Evolutionary conservation across 2,888 invertebrate genomes (phyloP), one percentile per base, ranked within the genome.

Genomic region (Euphydryas editha): DNA sequence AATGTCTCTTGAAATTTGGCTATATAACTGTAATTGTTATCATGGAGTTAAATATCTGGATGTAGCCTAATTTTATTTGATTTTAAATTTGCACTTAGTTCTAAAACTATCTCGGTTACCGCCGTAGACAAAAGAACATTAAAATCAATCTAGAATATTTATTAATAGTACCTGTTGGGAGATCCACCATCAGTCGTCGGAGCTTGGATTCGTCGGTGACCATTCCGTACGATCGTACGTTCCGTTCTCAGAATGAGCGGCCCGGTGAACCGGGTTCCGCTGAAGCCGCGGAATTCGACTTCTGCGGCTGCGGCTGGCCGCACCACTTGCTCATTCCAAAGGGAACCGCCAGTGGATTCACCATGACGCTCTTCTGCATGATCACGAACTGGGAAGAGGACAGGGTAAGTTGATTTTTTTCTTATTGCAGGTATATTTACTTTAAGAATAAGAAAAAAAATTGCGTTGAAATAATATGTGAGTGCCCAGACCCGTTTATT

Each of bases 201-300:
- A 97, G 97, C 6, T 81, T 86, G 0, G 94, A 96, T 57, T 97
- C 97, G 0, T 95, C 96, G 0, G 95, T 98, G n/a, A 97, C 97
- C 13, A 96, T 97, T 78, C 96, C 97, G 0, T 97, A 96, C 82
- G 97, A 96, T 81, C 93, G 95, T 65, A 96, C 96, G 1, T 98
- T 97, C 95, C 94, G 96, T 10, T 94, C 95, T 81, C 95, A 96
- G 73, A 76, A 81, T 0, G 66, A 65, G 0, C 85, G 85, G 71
- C 80, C 79, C 64, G 67, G 73, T 37, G 73, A 85, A 78, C 77
- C 87, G n/a, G 76, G 77, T 1, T 73, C 73, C 15, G 47, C 69
- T 1, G 68, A 72, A 20, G 81, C 87, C 3, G 85, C 87, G 3
- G 71, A 83, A 36, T 93, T 93, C 83, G 94, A 94, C 84, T 94